Base-by-base conservation (phyloP, 2,888 invertebrate species). In the Oligia strigilis region DNA sequence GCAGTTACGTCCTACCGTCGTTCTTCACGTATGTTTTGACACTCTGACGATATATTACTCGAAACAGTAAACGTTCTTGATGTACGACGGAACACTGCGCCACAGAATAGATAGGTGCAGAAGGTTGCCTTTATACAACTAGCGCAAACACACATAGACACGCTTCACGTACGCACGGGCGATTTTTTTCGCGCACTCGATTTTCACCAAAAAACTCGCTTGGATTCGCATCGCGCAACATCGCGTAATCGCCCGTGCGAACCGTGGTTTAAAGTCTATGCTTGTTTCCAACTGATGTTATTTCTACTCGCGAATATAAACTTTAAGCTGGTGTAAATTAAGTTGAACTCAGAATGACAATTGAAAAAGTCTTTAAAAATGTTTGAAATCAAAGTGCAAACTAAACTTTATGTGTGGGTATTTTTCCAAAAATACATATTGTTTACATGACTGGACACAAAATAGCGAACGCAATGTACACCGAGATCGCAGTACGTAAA, bases 21-120 rank as follows among this genome's bases (percentile, higher is more conserved):
- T 79, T 71, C 76, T 74, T 82, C 81, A 77, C 84, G 83, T 85
- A 85, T 89, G 90, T 89, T 89, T 90, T 89, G 89, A 89, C 88
- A 83, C 82, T 60, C 82, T 49, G 49, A 72, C 81, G 85, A 89
- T 89, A 85, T 88, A 90, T 88, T 82, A 83, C 76, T 62, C 55
- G 73, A 52, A 62, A 72, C 72, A 72, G 89, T 90, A 90, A 90
- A 89, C 90, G 82, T 43, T 69, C 40, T 29, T 87, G 90, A 89
- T 88, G 81, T 80, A 88, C 80, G 73, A n/a, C 64, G 69, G 66
- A n/a, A 55, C 36, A 76, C 14, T 14, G 75, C 3, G 8, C 8
- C 43, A 60, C 11, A 19, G 2, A 43, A 8, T 36, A 65, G 1
- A 8, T 17, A 0, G 14, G 4, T 1, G 1, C 75, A 82, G 80